Evolutionary conservation across 2,113 vertebrate genomes (phyloP).

Genomic region (Xyrauchen texanus): DNA sequence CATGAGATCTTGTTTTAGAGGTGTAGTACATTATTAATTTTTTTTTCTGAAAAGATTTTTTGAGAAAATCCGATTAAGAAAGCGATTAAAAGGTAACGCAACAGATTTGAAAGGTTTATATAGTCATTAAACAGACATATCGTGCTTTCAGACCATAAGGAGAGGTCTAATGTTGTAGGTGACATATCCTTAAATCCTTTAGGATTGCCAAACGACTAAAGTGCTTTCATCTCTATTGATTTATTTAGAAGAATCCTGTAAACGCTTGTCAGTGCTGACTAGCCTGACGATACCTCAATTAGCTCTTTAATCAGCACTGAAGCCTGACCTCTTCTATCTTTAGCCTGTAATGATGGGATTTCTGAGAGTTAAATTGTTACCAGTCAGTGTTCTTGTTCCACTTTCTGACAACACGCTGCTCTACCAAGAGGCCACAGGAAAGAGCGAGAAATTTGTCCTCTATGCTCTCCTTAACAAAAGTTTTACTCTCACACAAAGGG

Average conservation of each 20-base stretch:
- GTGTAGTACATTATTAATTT: no score
- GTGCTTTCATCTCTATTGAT: slow-evolving; percentile 8
- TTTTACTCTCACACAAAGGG: slow-evolving; percentile 16
- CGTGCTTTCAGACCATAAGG: background rate
- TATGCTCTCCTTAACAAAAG: background rate
- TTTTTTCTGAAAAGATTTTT: no score
- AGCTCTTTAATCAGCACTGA: slow-evolving; percentile 45
- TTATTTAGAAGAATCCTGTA: slow-evolving; percentile 6
- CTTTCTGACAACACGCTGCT: background rate
- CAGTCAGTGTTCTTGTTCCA: slow-evolving; percentile 1
- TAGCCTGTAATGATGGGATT: slow-evolving; percentile 51
- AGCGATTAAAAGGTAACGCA: no score
- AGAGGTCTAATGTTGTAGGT: background rate
- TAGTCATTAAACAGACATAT: no score
- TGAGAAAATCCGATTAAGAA: no score
- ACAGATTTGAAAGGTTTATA: no score
- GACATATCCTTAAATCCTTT: background rate
- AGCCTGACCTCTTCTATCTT: slow-evolving; percentile 41
- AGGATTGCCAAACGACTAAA: background rate
- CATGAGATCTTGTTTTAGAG: no score
- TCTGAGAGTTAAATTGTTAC: slow-evolving; percentile 20
- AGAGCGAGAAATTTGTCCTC: background rate
- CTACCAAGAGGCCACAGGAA: background rate
- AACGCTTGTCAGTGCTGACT: background rate
- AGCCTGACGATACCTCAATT: slow-evolving; percentile 8